Percentiles rank a stretch among this genome's conserved stretches.
Conservation (phyloP, 2,113 vertebrate genomes). For the Phrynosoma platyrhinos region DNA sequence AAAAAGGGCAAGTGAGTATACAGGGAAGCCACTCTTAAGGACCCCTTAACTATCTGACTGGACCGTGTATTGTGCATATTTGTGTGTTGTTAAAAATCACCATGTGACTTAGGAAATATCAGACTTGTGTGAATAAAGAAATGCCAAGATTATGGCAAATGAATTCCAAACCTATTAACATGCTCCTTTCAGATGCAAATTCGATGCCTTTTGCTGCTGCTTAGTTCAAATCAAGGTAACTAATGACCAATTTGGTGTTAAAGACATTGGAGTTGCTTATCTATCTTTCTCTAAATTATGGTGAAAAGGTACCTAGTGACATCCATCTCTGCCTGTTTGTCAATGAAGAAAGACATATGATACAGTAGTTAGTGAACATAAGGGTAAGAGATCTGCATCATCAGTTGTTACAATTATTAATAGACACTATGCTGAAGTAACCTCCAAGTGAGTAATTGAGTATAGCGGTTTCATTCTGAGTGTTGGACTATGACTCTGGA, state of each 20-base stretch:
- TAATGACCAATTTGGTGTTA: background rate
- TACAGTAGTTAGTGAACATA: too few relatives aligned
- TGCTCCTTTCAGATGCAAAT: background rate
- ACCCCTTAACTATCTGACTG: background rate
- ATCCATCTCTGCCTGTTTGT: background rate
- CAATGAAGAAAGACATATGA: background rate
- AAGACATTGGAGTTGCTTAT: background rate
- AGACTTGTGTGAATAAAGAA: background rate
- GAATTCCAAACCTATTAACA: background rate
- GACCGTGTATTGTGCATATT: background rate
- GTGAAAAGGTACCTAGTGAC: too few relatives aligned
- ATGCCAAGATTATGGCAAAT: background rate
- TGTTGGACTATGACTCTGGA: too few relatives aligned
- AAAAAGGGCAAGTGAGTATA: background rate
- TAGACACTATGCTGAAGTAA: background rate
- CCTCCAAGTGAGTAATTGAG: background rate
- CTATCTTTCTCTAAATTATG: too few relatives aligned
- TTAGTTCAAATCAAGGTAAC: background rate
- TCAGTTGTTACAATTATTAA: background rate
- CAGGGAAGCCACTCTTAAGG: background rate
- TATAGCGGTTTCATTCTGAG: too few relatives aligned
- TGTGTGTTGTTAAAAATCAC: background rate
- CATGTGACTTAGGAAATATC: background rate
- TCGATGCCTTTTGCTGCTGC: too few relatives aligned
- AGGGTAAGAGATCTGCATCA: too few relatives aligned